A percentile compares a stretch with the other conserved stretches of the same genome.
These are phyloP conservation scores for Tribolium castaneum DNA, from an alignment of 1,140 invertebrate species.

Conservation along the genomic window DNA sequence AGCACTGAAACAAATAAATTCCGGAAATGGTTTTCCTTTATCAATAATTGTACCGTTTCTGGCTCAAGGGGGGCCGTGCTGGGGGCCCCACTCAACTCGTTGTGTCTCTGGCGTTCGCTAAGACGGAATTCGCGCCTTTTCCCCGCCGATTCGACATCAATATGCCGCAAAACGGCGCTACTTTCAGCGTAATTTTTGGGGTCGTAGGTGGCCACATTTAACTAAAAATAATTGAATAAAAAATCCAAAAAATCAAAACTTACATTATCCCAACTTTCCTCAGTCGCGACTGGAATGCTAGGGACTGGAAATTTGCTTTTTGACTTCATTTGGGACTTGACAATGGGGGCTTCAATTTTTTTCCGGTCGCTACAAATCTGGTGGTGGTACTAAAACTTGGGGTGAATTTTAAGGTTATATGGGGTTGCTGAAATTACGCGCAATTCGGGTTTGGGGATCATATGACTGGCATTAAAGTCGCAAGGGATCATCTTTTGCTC, in stretches of 20 bases:
- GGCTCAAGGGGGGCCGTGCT: neutral
- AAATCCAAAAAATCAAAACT: neutral
- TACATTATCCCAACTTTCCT: slow-evolving; percentile 33
- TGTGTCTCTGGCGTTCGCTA: slow-evolving; percentile 10
- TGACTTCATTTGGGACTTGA: neutral
- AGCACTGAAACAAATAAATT: neutral
- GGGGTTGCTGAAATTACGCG: neutral
- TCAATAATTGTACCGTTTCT: no score
- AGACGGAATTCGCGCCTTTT: slow-evolving; percentile 16
- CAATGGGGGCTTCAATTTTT: slow-evolving; percentile 11
- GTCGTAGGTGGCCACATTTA: slow-evolving; percentile 8
- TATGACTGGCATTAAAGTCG: slow-evolving; percentile 43
- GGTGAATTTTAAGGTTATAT: no score
- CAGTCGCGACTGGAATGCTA: neutral
- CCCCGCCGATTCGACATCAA: slow-evolving; percentile 8
- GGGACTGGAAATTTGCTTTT: neutral
- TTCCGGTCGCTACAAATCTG: slow-evolving; percentile 7
- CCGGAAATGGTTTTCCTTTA: neutral
- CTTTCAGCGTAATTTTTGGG: slow-evolving; percentile 22
- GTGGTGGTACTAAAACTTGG: slow-evolving; percentile 28
- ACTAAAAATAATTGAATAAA: neutral
- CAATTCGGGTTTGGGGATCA: slow-evolving; percentile 32
- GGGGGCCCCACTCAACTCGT: neutral
- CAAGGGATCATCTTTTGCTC: slow-evolving; percentile 24
- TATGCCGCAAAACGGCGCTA: neutral